Base-by-base conservation (phyloP, 2,888 invertebrate genomes). In the Aricia artaxerxes region DNA sequence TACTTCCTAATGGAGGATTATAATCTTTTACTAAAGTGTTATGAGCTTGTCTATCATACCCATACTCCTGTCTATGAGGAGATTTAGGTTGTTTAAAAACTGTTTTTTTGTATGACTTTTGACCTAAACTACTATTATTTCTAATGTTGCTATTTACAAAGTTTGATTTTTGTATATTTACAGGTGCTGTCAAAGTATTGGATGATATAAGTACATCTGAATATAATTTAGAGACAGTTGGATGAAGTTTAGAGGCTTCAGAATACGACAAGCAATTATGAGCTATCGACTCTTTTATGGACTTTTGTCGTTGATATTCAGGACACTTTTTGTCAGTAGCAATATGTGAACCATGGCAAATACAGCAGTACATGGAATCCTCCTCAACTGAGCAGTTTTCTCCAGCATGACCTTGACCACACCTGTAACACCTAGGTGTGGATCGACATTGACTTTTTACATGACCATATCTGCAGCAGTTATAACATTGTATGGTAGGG, bases 401-500 rank as follows among this genome's bases (percentile, higher is more conserved):
- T 31, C 80, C 79, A 0, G 77, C 57, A 57, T 81, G 81, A 35
- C 72, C 80, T 61, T 80, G 75, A 4, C 79, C 81, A 73, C 79
- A 81, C 49, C 78, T 79, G n/a, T 77, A 80, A 16, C 81, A 81
- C 11, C 64, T 77, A 24, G 81, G 78, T 16, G 79, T 73, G 4
- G 80, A 80, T 57, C 81, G 64, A 64, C 81, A 81, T 64, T 80
- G 79, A 0, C 1, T 44, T 53, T 81, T 81, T 24, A 78, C 79
- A 72, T 82, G 82, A 1, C 81, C 82, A 78, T 72, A 81, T 9
- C 79, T n/a, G 16, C 81, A 81, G 31, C 80, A 81, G 11, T 78
- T 77, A 16, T 79, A 82, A 35, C 81, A 82, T 35, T 82, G 81
- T 7, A 82, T 77, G 0, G 82, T 82, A 2, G 82, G 81, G 69